Conservation (phyloP, 1,140 invertebrate species). For the Drosophila repleta region DNA sequence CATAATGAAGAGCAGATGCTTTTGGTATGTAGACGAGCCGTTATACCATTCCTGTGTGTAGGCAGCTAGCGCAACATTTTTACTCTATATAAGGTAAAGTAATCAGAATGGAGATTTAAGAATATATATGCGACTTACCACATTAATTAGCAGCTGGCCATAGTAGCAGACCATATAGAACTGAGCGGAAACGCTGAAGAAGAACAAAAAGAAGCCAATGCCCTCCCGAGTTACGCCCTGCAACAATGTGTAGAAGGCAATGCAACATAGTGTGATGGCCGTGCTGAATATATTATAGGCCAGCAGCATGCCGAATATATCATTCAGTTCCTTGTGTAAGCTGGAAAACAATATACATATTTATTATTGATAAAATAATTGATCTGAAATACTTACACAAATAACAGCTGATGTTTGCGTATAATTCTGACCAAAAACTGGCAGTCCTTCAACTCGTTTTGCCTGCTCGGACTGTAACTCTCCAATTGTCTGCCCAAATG, state of each 20-base stretch:
- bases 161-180: slow-evolving; percentile 59
- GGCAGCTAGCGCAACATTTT: slow-evolving; percentile 38
- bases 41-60: slow-evolving; percentile 58
- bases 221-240: slow-evolving; percentile 53
- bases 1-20: slow-evolving; percentile 44
- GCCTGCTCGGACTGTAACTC: slow-evolving; percentile 18
- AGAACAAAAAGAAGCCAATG: slow-evolving; percentile 46
- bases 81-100: slow-evolving; percentile 26
- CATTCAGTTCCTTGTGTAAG: slow-evolving; percentile 46
- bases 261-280: slow-evolving; percentile 42
- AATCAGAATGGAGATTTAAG: background rate
- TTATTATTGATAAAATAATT: background rate
- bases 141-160: slow-evolving; percentile 51
- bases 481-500: slow-evolving; percentile 29
- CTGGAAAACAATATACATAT: slow-evolving; percentile 12
- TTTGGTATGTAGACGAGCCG: slow-evolving; percentile 39
- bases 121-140: slow-evolving; percentile 17
- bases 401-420: slow-evolving; percentile 40
- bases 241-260: slow-evolving; percentile 37
- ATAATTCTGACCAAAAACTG: slow-evolving; percentile 35
- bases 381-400: slow-evolving; percentile 17
- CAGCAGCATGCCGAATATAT: slow-evolving; percentile 49
- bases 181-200: slow-evolving; percentile 40
- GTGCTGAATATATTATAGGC: slow-evolving; percentile 57
- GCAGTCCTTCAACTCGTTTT: slow-evolving; percentile 14